Percentiles rank a stretch among this genome's conserved stretches.
Conservation (phyloP, 2,113 vertebrate genomes). For the Hippotragus niger region DNA sequence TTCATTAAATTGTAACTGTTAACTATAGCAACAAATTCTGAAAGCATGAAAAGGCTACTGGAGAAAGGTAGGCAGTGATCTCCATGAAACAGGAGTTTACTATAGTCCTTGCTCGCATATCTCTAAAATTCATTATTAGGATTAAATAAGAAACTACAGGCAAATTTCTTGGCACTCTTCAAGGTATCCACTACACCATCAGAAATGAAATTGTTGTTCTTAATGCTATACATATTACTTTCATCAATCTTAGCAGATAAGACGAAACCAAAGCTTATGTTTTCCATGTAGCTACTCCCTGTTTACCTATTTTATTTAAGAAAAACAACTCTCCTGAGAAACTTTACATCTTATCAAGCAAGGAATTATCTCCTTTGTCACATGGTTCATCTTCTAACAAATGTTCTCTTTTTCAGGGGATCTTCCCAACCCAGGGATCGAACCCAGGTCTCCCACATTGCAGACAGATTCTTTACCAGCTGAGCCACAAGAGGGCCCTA, state of each 20-base stretch:
- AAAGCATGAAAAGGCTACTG: background rate
- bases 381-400: background rate
- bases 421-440: background rate
- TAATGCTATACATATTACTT: background rate
- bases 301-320: background rate
- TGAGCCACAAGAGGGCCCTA: background rate
- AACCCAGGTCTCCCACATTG: background rate
- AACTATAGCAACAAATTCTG: background rate
- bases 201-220: background rate
- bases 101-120: too few relatives aligned
- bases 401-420: background rate
- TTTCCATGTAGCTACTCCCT: background rate
- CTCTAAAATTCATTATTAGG: background rate
- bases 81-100: background rate
- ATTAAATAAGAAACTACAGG: background rate
- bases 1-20: background rate
- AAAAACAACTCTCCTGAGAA: background rate
- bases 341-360: background rate
- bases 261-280: background rate
- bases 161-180: background rate
- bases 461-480: background rate
- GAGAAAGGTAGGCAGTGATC: background rate
- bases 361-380: background rate
- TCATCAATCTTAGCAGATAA: background rate
- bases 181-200: background rate